Evolutionary conservation across 2,113 vertebrate genomes (phyloP).

Genomic region (Prunella himalayana): DNA sequence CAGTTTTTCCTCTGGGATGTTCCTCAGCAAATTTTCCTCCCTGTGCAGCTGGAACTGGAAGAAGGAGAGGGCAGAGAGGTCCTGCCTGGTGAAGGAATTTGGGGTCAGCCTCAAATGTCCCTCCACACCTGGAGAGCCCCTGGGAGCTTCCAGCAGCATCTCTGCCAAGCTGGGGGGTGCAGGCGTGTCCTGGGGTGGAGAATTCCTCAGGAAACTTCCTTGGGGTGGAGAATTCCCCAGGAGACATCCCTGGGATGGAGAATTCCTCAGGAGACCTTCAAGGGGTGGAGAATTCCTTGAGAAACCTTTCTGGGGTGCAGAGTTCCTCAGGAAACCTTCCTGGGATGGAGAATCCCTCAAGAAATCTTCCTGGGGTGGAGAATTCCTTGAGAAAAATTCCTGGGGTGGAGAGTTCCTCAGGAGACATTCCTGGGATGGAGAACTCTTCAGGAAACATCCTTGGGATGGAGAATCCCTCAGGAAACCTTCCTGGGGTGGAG

Average conservation of each 20-base stretch:
- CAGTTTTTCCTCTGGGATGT: conserved; percentile 57
- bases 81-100: neutral
- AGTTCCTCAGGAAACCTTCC: too few relatives aligned
- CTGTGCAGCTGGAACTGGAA: conserved; percentile 79
- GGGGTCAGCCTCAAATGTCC: neutral
- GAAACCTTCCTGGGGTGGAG: neutral
- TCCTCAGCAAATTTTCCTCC: conserved; percentile 68
- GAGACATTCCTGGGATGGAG: neutral
- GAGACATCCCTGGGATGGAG: neutral
- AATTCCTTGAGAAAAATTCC: rapidly evolving
- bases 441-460: neutral
- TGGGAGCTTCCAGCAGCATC: neutral
- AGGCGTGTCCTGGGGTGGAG: neutral
- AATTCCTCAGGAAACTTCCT: neutral
- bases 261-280: neutral
- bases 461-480: neutral
- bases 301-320: rapidly evolving
- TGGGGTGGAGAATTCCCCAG: neutral
- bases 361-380: neutral
- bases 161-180: neutral
- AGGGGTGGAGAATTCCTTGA: rapidly evolving
- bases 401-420: rapidly evolving
- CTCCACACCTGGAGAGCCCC: neutral
- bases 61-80: conserved; percentile 60
- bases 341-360: neutral